Base-by-base conservation (phyloP, 2,113 vertebrate genomes). In the Phasianus colchicus region DNA sequence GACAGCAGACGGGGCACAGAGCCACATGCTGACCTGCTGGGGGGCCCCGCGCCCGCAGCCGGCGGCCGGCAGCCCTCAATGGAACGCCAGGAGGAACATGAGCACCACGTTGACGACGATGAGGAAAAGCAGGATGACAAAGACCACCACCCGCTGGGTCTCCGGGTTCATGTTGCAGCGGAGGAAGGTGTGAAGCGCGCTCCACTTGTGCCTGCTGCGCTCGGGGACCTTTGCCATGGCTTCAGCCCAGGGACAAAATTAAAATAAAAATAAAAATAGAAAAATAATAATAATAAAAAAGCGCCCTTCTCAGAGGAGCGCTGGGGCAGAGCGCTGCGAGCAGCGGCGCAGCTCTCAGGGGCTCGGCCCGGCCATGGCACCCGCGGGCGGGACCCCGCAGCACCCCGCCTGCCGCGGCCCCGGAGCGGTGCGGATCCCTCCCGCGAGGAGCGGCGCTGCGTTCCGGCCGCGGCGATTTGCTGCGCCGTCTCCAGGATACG, bases 91-190 rank as follows among this genome's bases (percentile, higher is more conserved):
- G 78, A 99, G 98, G 97, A 99, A 99, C 97, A 99, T 99, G 76
- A 99, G 98, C 97, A 99, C 98, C 92, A 99, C 99, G 60, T 99
- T 99, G 98, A 99, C 99, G 97, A 99, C 96, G 97, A 99, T 98
- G 89, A 99, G 99, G 95, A 99, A 96, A 97, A 99, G 98, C 98
- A 99, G 98, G 97, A 99, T 99, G 84, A 99, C 91, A 94, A 99
- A 99, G 89, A 99, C 99, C 96, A 99, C 99, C 81, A 99, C 98
- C 79, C 98, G 98, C 97, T 99, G 99, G 15, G 99, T 98, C 87
- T 99, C 99, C 0, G 99, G 99, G 88, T 98, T 98, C 94, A 99
- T 98, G 98, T 99, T 99, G 98, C 99, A 99, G 96, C 98, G 98
- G 83, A 99, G 98, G 96, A 99, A 95, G 45, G 98, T 97, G 92